phyloP scores from a whole-genome alignment of 2,888 invertebrate genomes.

The Agrotis ipsilon region DNA sequence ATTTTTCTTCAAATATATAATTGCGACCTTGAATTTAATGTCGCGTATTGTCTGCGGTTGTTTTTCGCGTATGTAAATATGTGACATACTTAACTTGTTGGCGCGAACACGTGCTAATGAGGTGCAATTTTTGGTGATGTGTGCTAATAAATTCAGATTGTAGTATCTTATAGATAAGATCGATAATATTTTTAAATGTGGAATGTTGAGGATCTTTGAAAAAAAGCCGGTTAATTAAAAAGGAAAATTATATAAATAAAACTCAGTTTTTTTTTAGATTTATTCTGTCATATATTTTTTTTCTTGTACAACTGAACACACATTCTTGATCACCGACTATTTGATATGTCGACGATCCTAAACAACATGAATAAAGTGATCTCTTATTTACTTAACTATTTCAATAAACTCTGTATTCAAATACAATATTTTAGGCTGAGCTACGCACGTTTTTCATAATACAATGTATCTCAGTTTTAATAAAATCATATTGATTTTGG shows the following conservation, averaged over 20 bases:
- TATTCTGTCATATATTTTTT: slow-evolving; percentile 23
- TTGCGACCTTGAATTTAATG: slow-evolving; percentile 22
- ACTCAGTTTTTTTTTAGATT: slow-evolving; percentile 2
- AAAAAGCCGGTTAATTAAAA: background rate
- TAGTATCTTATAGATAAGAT: background rate
- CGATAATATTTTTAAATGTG: background rate
- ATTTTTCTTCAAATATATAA: background rate
- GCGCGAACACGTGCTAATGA: background rate
- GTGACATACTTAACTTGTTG: slow-evolving; percentile 6
- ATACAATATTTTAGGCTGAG: background rate
- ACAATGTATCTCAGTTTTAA: slow-evolving; percentile 1
- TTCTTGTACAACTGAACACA: slow-evolving; percentile 6
- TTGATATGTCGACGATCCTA: background rate
- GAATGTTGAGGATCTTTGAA: background rate
- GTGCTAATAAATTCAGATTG: background rate
- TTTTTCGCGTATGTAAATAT: slow-evolving; percentile 18
- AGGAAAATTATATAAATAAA: slow-evolving; percentile 22
- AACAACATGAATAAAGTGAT: background rate
- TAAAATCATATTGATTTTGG: slow-evolving; percentile 12
- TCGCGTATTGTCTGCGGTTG: slow-evolving; percentile 7
- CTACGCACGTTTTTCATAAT: background rate
- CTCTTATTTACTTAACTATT: slow-evolving; percentile 3
- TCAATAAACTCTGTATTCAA: background rate
- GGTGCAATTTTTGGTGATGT: background rate
- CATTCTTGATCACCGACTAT: background rate